Percentiles rank a stretch among this genome's conserved stretches.
phyloP scores from a whole-genome alignment of 2,888 invertebrate genomes.

The Mesorhabditis sp. region DNA sequence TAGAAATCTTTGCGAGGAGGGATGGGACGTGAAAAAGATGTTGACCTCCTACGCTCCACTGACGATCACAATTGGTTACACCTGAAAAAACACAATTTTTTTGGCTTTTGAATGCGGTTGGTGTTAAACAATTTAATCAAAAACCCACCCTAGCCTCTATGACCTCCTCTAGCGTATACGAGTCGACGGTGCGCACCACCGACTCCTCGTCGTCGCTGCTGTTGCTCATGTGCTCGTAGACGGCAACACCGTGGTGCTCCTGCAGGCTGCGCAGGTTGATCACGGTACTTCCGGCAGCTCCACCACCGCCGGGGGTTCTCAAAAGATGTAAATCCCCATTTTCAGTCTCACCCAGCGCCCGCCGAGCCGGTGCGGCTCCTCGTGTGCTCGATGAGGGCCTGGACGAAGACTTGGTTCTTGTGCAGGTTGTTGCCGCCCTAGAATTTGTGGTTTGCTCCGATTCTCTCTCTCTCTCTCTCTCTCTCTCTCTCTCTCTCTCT shows the following conservation, averaged over 20 bases:
- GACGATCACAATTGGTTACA: too few relatives aligned
- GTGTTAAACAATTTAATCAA: too few relatives aligned
- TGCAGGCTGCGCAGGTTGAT: constrained; percentile 14
- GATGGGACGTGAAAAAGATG: too few relatives aligned
- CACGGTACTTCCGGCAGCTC: constrained; percentile 9
- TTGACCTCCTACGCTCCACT: too few relatives aligned
- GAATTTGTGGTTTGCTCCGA: neutral
- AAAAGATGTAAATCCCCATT: neutral
- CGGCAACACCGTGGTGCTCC: constrained; percentile 32
- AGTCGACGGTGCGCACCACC: neutral
- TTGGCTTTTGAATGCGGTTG: too few relatives aligned
- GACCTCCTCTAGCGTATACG: too few relatives aligned
- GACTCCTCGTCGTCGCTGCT: constrained; percentile 15
- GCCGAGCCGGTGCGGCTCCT: constrained; percentile 30
- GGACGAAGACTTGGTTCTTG: constrained; percentile 35
- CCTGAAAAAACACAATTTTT: too few relatives aligned
- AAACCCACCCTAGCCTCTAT: neutral
- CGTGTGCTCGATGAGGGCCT: constrained; percentile 38
- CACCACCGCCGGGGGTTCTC: constrained; percentile 12
- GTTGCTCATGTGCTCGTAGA: constrained; percentile 24
- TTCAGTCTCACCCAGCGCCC: neutral
- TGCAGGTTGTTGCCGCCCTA: constrained; percentile 30
- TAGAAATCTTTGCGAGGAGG: too few relatives aligned
- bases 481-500: constrained; percentile 1
- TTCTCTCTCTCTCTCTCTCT: neutral